Evolutionary conservation across 2,113 vertebrate genomes (phyloP), one percentile per base, ranked within the genome.

Genomic region (Megaceryle maxima): DNA sequence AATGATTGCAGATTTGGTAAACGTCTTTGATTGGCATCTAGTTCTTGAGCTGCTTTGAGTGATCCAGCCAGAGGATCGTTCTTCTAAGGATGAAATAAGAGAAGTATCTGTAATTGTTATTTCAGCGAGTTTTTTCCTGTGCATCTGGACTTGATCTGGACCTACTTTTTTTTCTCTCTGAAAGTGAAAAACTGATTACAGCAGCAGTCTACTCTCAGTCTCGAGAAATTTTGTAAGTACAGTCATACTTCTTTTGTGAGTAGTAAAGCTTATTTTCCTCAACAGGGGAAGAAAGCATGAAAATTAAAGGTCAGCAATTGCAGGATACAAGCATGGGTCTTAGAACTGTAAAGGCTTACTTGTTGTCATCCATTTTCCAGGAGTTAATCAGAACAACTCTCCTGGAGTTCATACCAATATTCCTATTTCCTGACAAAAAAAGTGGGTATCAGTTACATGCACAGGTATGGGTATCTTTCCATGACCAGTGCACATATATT

Each of bases 201-300:
- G 56, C 64, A 67, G 76, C 51, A 81, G 21, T 33, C 68, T 63
- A 79, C 24, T 70, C 20, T 80, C 59, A 41, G n/a, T 70, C 88
- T 72, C 75, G 48, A 90, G 24, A 69, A 80, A 68, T 88, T 92
- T 69, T 86, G 93, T 95, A 93, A 95, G 90, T 96, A 93, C 46
- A 44, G 14, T 63, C 16, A 25, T 86, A 10, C 8, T 75, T 80
- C 5, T 85, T 90, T 74, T 78, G 8, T 51, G 8, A 79, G 4
- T 74, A 48, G 16, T 72, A 85, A 68, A 48, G 6, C 9, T 66
- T 57, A 3, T 56, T 80, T 81, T 92, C 20, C 16, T 74, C 16
- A 50, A 22, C 22, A 59, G 33, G n/a, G 56, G 46, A 28, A 83
- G 28, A 87, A 94, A 73, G 24, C 18, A 31, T 8, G 2, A 3